Evolutionary conservation across 2,888 invertebrate genomes (phyloP), one percentile per base, ranked within the genome.

Genomic region (Tigriopus californicus): DNA sequence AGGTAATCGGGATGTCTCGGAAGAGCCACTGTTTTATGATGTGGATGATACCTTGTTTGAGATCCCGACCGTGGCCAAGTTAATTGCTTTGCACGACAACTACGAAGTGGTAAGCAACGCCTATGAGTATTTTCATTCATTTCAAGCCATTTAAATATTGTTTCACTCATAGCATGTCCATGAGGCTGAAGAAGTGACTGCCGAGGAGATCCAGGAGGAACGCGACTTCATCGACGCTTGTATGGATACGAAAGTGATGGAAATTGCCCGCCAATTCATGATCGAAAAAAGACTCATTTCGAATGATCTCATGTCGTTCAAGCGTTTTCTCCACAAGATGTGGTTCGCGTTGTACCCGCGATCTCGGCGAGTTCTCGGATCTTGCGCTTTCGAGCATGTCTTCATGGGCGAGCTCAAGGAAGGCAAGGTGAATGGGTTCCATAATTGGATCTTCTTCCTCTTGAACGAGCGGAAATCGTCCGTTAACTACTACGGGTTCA

Each of bases 321-420:
- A 65, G 40, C 61, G 63, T 6, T 59, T 63, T 13, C 61, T 72
- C 22, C 63, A 63, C 20, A 65, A 67, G 56, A 65, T 73, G 11
- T 74, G 73, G 72, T 74, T 74, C 62, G 68, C 67, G 41, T 66
- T 67, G 24, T 74, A 73, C 63, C 62, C 68, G 46, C 52, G 69
- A 58, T 66, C 67, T 8, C 61, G 67, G 2, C 66, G 68, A 12
- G 51, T 63, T 8, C 60, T 65, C 12, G 71, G 72, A 64, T 71
- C 72, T 60, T 69, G 69, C 40, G 74, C 73, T 6, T 74, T 74
- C 61, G 74, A 74, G 64, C 74, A 74, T 63, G 70, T 73, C 12
- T 70, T 73, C 63, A 68, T 73, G 15, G 74, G 74, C 46, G 74
- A 74, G 65, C 65, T 64, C 1, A 69, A 70, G 62, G 66, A 67